Base-by-base conservation (phyloP, 2,113 vertebrate genomes). In the Triplophysa rosa region DNA sequence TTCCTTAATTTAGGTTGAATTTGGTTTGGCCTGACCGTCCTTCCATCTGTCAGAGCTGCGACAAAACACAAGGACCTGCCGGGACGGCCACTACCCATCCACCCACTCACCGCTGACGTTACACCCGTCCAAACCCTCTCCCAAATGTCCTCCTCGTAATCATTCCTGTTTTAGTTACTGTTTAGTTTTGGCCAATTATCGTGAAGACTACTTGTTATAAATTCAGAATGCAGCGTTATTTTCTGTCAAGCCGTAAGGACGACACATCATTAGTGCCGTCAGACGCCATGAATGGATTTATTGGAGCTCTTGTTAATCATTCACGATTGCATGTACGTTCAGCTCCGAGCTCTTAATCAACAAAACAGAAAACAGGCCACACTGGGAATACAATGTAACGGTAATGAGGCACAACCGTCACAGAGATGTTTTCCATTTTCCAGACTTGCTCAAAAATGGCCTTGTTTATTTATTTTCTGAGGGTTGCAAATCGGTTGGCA, bases 31-130 rank as follows among this genome's bases (percentile, higher is more conserved):
- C 79, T 37, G 42, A 86, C 89, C 90, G 92, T 85, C 84, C 56
- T 79, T 90, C 88, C 92, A 91, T 90, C 92, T 92, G 91, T 29
- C 71, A 63, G 79, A 81, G 79, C 82, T 63, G 21, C 82, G 89
- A 73, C 86, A 86, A 81, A 84, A 84, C 72, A 71, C 42, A 8
- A 80, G 49, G 75, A 76, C 87, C 81, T 71, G 81, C 82, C 67
- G 87, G 61, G 87, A 19, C 33, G 56, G 42, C 70, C 56, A 49
- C 63, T 80, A 68, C 74, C 29, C 80, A 75, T 62, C 59, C 77
- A 2, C 77, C 49, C 76, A 75, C 75, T 49, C 49, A 8, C 61
- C 58, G 78, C 79, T 82, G 59, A 82, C 83, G 66, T 84, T 37
- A 37, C 80, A 82, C 80, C 7, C 26, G 1, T 79, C 52, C 71